Evolutionary conservation across 2,888 invertebrate genomes (phyloP), one percentile per base, ranked within the genome.

Genomic region (Cyclophora punctaria): DNA sequence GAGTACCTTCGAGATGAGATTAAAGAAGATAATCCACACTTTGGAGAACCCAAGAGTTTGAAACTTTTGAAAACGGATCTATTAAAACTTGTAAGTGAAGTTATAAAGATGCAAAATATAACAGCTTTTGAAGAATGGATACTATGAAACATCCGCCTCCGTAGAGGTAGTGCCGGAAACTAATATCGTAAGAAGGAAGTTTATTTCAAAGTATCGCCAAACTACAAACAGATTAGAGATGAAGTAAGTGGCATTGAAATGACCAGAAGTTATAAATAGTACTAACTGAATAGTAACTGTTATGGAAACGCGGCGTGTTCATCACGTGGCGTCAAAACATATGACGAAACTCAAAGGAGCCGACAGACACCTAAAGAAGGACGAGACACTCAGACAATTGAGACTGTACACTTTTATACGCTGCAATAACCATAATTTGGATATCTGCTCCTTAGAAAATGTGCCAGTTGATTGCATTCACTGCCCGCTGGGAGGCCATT

Each of bases 391-490:
- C 53, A 57, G 58, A 81, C 78, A 79, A 80, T 71, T 60, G 61
- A 50, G 52, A 65, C 66, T 64, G 80, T 84, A 82, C 83, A 83
- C 50, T 71, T 75, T 79, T 78, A 78, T 67, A 61, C 52, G 66
- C 62, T 67, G 56, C 63, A 58, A 59, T 65, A 63, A 59, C 64
- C 63, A 59, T 59, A 56, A 53, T 46, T 49, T 52, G 45, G 46
- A 49, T 52, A 52, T 43, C 45, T 52, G 44, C 44, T 44, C 33
- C 44, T 56, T 51, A 46, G 41, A 49, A 54, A 51, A 52, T 50
- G 7, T 40, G 45, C 48, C 43, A 44, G 41, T 61, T 69, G 67
- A 75, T 78, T 73, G 72, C 69, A 64, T 51, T 61, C 61, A 47
- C 64, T 59, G 60, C 57, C 62, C 57, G 59, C 56, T 63, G 48